Percentiles rank a stretch among this genome's conserved stretches.
Conservation (phyloP, 1,140 invertebrate genomes). For the Pseudomyrmex dendroicus region DNA sequence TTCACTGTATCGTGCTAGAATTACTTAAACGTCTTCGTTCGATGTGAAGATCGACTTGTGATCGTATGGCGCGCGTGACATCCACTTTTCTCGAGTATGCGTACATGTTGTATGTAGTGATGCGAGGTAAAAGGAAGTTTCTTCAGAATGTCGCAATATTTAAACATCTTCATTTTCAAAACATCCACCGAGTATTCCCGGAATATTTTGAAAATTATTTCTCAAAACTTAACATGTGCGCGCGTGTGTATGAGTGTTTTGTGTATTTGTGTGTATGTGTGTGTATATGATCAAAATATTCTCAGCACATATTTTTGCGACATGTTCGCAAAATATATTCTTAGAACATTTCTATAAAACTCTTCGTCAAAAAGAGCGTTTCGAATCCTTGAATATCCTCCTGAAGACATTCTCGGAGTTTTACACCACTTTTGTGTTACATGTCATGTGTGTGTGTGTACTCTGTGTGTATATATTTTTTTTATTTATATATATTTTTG, state of each 20-base stretch:
- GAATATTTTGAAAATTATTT: background rate
- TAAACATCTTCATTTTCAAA: background rate
- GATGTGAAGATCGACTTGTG: constrained; percentile 31
- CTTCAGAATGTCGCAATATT: background rate
- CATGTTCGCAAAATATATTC: background rate
- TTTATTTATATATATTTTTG: constrained; percentile 72
- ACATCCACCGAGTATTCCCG: background rate
- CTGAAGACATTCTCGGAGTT: background rate
- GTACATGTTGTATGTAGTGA: background rate
- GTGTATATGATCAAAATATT: background rate
- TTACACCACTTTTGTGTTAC: constrained; percentile 9
- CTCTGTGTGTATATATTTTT: constrained; percentile 57
- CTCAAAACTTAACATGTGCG: background rate
- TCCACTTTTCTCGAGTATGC: constrained; percentile 35
- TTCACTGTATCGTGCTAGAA: background rate
- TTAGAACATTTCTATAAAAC: background rate
- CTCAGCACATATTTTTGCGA: background rate
- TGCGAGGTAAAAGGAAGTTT: background rate
- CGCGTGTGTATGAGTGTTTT: background rate
- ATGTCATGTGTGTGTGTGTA: background rate
- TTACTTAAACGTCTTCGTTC: constrained; percentile 11
- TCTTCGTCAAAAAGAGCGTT: background rate
- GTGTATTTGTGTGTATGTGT: no score
- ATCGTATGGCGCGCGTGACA: constrained; percentile 2
- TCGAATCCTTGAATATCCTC: background rate